Percentiles rank a stretch among this genome's conserved stretches.
phyloP scores from a whole-genome alignment of 2,888 invertebrate genomes.

The Agrotis exclamationis region DNA sequence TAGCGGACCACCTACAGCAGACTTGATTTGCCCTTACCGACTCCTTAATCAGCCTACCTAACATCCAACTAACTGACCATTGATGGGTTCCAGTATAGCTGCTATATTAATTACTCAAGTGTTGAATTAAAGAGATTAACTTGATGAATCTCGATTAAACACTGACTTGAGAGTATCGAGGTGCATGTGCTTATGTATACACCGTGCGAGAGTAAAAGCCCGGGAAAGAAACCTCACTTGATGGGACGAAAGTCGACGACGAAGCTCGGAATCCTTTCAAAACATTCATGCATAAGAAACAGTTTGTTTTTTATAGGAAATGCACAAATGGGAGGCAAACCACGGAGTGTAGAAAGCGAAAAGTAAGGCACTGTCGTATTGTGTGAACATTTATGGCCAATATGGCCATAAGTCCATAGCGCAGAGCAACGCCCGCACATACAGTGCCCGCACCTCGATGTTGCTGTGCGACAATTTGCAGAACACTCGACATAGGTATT shows the following conservation, averaged over 20 bases:
- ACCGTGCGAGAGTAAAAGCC: not conserved
- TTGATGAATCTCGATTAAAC: constrained; percentile 8
- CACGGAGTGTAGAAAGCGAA: not conserved
- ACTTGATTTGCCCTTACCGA: too few species aligned
- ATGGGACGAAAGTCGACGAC: not conserved
- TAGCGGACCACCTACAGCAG: too few species aligned
- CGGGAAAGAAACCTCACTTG: not conserved
- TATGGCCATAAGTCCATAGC: constrained; percentile 9
- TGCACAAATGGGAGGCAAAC: constrained; percentile 9
- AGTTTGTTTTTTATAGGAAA: constrained; percentile 13
- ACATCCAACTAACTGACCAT: not conserved
- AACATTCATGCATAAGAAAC: not conserved
- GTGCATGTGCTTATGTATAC: not conserved
- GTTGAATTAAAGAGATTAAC: not conserved
- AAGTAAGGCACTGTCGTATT: constrained; percentile 7
- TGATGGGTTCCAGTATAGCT: not conserved
- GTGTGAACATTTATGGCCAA: constrained; percentile 4
- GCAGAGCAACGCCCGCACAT: not conserved
- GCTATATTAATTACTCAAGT: not conserved
- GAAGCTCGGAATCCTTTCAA: not conserved
- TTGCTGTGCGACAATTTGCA: constrained; percentile 19
- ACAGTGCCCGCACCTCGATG: not conserved
- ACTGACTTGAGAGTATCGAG: not conserved
- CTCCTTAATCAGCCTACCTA: not conserved
- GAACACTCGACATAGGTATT: constrained; percentile 21